Base-by-base conservation (phyloP, 2,797 vertebrate genomes). In the Kryptolebias ocellatus region DNA sequence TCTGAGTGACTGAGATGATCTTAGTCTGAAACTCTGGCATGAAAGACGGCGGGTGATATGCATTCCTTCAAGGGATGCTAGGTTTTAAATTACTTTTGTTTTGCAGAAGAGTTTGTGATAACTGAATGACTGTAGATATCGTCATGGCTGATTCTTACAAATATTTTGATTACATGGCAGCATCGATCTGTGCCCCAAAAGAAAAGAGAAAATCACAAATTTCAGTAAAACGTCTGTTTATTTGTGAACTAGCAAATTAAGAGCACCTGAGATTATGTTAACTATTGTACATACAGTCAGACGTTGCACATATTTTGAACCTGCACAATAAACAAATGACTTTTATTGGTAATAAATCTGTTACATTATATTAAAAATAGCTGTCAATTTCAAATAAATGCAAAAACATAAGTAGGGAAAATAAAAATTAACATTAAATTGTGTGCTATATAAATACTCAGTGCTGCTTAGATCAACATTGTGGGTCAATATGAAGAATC, bases 231-330 rank as follows among this genome's bases (percentile, higher is more conserved):
- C 0, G 0, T 77, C 66, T 52, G 45, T 83, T 84, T 86, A 87
- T 82, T 83, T 74, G 14, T 73, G 64, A 39, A 5, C 60, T 60
- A 2, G 3, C 28, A 71, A 47, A 75, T 52, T 28, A 73, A n/a
- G 31, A 74, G 29, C 74, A 87, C 87, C 87, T 89, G 90, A 89
- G 90, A 71, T 79, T 74, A 72, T 69, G 44, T 61, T 42, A 15
- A 16, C 73, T 65, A 61, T 56, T 68, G 67, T 69, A 62, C 62
- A 53, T 47, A 81, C 64, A 87, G 70, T 78, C 62, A 84, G 60
- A 80, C 58, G 66, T 71, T 46, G 65, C 77, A 81, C 72, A 73
- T 68, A 83, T 69, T 65, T 75, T 68, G 12, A 67, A 78, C 49
- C 49, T 71, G 58, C 42, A 81, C 27, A 54, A 53, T 76, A 64